These are phyloP conservation scores for Leptosomus discolor DNA, from an alignment of 2,113 vertebrate species.

Conservation along the genomic window DNA sequence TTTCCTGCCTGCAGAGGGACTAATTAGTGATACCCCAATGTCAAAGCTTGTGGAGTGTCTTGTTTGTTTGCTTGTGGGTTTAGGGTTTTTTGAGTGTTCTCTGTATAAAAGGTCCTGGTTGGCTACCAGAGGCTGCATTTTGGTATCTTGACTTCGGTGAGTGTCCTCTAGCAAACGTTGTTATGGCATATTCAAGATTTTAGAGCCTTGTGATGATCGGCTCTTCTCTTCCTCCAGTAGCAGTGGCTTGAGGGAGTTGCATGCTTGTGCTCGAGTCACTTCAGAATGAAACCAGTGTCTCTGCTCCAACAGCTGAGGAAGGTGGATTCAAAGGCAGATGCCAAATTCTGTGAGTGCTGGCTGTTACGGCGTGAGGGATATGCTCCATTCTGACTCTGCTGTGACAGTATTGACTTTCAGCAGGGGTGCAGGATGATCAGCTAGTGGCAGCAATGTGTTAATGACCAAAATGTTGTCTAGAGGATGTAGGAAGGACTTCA, in stretches of 20 bases:
- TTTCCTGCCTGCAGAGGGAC: background rate
- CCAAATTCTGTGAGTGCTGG: background rate
- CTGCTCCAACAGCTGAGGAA: background rate
- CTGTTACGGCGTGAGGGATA: background rate
- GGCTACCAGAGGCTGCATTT: background rate
- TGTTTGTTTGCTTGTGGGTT: background rate
- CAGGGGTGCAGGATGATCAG: background rate
- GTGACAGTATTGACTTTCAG: background rate
- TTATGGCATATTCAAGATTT: background rate
- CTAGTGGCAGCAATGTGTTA: background rate
- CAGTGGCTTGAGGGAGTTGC: accelerated
- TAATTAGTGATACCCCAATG: background rate
- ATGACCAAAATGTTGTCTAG: background rate
- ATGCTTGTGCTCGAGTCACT: background rate
- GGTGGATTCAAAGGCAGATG: background rate
- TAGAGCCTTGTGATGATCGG: background rate
- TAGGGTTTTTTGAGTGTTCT: background rate
- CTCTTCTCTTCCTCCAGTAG: background rate
- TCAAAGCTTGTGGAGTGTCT: background rate
- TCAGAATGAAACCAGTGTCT: background rate
- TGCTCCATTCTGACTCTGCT: background rate
- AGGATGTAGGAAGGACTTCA: background rate
- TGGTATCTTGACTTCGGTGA: background rate
- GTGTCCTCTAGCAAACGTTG: background rate
- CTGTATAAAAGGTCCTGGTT: background rate